Conservation (phyloP, 2,113 vertebrate genomes). For the Nematolebias whitei region DNA sequence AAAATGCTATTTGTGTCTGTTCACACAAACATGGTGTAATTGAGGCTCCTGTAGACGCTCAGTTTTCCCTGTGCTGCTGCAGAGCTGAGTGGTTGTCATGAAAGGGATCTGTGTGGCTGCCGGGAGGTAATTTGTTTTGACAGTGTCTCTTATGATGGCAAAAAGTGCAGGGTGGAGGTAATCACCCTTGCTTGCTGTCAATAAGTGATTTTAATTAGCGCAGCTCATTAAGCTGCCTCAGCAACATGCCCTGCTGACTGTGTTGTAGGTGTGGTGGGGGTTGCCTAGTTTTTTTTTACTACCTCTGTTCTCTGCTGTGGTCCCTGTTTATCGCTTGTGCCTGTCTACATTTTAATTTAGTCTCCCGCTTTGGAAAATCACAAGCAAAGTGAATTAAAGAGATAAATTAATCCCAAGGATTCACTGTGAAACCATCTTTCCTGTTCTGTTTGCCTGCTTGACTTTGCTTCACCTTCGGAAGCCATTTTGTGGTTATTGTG, state of each 20-base stretch:
- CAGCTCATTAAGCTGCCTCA: slow-evolving; percentile 77
- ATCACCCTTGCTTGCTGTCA: slow-evolving; percentile 77
- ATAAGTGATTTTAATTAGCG: slow-evolving; percentile 83
- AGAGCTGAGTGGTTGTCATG: slow-evolving; percentile 44
- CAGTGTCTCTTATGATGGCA: slow-evolving; percentile 75
- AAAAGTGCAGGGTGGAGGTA: slow-evolving; percentile 70
- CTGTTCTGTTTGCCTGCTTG: not conserved
- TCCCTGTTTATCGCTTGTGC: slow-evolving; percentile 36
- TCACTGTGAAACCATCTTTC: not conserved
- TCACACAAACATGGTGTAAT: slow-evolving; percentile 25
- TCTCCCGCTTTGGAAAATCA: slow-evolving; percentile 7
- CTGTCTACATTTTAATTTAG: slow-evolving; percentile 25
- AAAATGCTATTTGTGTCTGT: slow-evolving; percentile 21
- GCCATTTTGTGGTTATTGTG: slow-evolving; percentile 35
- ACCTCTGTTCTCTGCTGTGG: slow-evolving; percentile 41
- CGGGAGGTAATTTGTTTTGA: slow-evolving; percentile 74
- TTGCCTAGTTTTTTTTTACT: slow-evolving; percentile 38
- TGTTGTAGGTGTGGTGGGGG: slow-evolving; percentile 33
- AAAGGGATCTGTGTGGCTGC: slow-evolving; percentile 51
- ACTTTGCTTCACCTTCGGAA: slow-evolving; percentile 1
- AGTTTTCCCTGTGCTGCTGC: slow-evolving; percentile 1
- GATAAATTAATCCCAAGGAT: not conserved
- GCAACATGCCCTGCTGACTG: slow-evolving; percentile 66
- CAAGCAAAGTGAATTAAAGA: slow-evolving; percentile 9
- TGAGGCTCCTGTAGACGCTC: slow-evolving; percentile 32